Base-by-base conservation (phyloP, 2,888 invertebrate genomes). In the Pocota personata region DNA sequence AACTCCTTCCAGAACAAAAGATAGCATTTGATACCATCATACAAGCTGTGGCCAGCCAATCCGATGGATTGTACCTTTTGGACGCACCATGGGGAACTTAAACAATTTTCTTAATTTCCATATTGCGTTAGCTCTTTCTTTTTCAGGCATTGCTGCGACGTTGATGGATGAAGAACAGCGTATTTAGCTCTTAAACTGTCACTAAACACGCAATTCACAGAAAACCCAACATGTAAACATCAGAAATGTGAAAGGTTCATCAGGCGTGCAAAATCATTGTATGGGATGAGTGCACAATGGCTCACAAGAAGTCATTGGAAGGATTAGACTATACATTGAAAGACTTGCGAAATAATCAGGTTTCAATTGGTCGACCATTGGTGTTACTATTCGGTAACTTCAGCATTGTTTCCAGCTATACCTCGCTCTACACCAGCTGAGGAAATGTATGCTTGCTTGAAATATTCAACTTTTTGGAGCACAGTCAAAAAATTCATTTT, bases 1-100 rank as follows among this genome's bases (percentile, higher is more conserved):
- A 57, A 66, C 19, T 87, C 71, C 82, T 87, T 86, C 40, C 66
- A 60, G 76, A 88, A 69, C 89, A 82, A 32, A 87, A 73, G 86
- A 50, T 32, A 32, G 67, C 50, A 50, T 46, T 32, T 50, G 48
- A 67, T 67, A 67, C 30, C 14, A 71, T 12, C 89, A 87, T 62
- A 78, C 75, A 37, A 32, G 86, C 12, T n/a, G 40, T 60, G 21
- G n/a, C 2, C 24, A 43, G 43, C 24, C 21, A 24, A 40, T 7
- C 43, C 7, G 37, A 24, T 21, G 37, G 57, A 57, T 58, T 37
- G 10, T 58, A 37, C 16, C 37, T 40, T 55, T 14, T 55, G 14
- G 14, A 55, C 21, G 37, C 58, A 37, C 19, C 37, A 32, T 12
- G 58, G 37, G 40, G 60, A 60, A 60, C 60, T 60, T 40, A 24